These are phyloP conservation scores for Metellina segmentata DNA, from an alignment of 2,888 invertebrate species.

Conservation along the genomic window DNA sequence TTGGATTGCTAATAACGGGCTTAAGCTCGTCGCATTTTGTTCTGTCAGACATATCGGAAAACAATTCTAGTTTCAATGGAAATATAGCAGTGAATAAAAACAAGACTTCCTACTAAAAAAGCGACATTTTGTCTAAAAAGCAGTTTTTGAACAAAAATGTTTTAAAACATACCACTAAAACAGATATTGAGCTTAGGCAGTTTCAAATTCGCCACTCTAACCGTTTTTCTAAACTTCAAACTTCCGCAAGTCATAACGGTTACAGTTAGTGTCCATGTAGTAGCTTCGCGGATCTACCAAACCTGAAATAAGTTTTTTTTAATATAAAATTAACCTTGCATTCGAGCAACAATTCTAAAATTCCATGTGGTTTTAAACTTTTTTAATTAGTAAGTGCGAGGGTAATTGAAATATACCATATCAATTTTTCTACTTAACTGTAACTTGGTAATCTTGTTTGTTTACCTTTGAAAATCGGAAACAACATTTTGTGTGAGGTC, in stretches of 20 bases:
- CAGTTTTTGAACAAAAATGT: neutral
- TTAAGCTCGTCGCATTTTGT: conserved; percentile 84
- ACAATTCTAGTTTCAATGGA: neutral
- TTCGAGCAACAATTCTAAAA: no score
- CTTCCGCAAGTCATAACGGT: neutral
- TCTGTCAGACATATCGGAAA: conserved; percentile 53
- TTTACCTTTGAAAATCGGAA: no score
- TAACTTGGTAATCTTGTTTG: no score
- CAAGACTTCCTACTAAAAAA: neutral
- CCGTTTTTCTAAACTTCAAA: conserved; percentile 19
- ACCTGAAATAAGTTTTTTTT: no score
- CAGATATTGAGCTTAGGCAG: neutral
- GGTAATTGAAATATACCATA: no score
- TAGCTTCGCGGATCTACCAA: no score
- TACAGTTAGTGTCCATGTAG: no score
- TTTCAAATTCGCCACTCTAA: conserved; percentile 36
- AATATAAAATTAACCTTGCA: no score
- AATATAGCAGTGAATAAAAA: neutral
- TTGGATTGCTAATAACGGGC: conserved; percentile 90
- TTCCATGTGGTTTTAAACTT: no score
- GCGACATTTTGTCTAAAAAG: neutral
- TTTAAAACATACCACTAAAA: neutral
- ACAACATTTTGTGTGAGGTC: no score
- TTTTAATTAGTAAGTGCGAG: no score
- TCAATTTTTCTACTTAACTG: no score